Evolutionary conservation across 2,113 vertebrate genomes (phyloP).

Genomic region (Psephotus haematonotus): DNA sequence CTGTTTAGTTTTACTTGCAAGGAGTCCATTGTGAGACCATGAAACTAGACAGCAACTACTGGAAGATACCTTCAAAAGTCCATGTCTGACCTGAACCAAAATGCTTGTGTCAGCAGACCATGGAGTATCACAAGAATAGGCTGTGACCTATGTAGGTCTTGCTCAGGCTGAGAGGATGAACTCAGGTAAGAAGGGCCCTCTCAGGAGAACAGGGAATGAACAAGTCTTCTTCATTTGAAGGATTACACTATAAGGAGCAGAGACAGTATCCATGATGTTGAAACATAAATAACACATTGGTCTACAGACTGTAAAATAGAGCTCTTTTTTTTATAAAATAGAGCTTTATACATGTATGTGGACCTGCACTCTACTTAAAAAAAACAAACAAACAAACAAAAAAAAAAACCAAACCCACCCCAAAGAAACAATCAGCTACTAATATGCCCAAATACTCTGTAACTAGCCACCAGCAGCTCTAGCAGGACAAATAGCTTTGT

Average conservation of each 20-base stretch:
- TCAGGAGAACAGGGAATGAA: neutral
- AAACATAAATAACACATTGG: neutral
- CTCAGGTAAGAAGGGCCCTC: neutral
- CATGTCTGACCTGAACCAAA: neutral
- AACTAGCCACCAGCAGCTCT: neutral
- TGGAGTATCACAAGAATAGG: neutral
- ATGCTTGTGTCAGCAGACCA: neutral
- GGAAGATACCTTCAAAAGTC: neutral
- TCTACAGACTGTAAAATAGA: neutral
- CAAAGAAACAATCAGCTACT: neutral
- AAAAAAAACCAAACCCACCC: no score
- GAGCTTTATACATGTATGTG: neutral
- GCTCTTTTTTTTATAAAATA: neutral
- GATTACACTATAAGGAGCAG: neutral
- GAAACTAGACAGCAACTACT: neutral
- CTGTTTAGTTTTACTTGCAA: neutral
- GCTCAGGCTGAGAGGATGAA: neutral
- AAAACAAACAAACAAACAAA: neutral
- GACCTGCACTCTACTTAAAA: neutral
- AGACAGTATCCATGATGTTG: neutral
- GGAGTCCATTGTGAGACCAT: neutral
- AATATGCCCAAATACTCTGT: neutral
- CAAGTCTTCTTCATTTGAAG: neutral
- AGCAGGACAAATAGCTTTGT: neutral
- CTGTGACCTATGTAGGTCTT: neutral